Evolutionary conservation across 2,888 invertebrate genomes (phyloP).

Genomic region (Sphinx pinastri): DNA sequence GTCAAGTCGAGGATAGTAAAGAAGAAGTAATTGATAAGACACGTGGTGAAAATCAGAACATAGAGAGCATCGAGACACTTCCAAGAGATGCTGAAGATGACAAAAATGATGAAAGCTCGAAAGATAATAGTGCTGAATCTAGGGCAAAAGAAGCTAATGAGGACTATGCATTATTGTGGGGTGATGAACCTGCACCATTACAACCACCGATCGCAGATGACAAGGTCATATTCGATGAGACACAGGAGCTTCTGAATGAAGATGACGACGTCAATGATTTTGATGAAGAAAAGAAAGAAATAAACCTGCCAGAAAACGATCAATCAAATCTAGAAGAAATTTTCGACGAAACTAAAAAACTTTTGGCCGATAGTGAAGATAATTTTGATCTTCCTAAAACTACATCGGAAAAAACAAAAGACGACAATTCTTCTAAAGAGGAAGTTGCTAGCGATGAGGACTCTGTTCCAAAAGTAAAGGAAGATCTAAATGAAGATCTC

Average conservation of each 20-base stretch:
- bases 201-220: conserved; percentile 37
- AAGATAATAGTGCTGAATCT: conserved; percentile 31
- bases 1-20: conserved; percentile 63
- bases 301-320: conserved; percentile 32
- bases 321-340: conserved; percentile 29
- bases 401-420: conserved; percentile 16
- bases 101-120: conserved; percentile 30
- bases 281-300: conserved; percentile 31
- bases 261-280: conserved; percentile 34
- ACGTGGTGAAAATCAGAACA: conserved; percentile 13
- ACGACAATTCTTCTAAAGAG: conserved; percentile 33
- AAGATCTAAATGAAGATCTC: conserved; percentile 61
- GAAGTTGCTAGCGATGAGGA: conserved; percentile 45
- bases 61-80: conserved; percentile 19
- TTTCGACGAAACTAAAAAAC: conserved; percentile 35
- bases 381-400: conserved; percentile 5
- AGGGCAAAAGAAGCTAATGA: conserved; percentile 28
- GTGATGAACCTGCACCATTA: conserved; percentile 37
- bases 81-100: conserved; percentile 28
- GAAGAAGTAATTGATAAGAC: conserved; percentile 32
- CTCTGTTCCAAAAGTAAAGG: conserved; percentile 51
- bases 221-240: conserved; percentile 46
- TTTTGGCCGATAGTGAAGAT: conserved; percentile 29
- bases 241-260: conserved; percentile 40
- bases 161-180: conserved; percentile 40